A percentile compares a stretch with the other conserved stretches of the same genome.
Evolutionary conservation across 1,140 invertebrate genomes (phyloP).

Genomic region (Diuraphis noxia): DNA sequence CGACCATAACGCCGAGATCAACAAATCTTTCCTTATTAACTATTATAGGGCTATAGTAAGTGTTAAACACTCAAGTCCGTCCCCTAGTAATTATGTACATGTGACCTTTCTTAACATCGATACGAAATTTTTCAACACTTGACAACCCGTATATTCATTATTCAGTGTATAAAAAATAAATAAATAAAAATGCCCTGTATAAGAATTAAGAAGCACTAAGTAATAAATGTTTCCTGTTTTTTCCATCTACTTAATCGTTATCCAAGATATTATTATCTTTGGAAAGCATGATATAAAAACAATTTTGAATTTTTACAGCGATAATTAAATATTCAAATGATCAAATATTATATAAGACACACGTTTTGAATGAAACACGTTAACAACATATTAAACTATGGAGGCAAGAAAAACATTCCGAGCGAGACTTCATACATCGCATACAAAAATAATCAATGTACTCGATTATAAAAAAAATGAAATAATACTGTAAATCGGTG

Average conservation of each 20-base stretch:
- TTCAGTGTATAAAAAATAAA: no score
- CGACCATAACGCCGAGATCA: neutral
- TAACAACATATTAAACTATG: neutral
- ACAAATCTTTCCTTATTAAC: neutral
- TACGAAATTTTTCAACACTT: neutral
- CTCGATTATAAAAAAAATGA: no score
- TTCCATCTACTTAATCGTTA: neutral
- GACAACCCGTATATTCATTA: no score
- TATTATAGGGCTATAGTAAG: neutral
- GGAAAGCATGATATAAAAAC: neutral
- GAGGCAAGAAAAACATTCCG: neutral
- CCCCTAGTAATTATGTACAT: no score
- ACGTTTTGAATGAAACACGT: neutral
- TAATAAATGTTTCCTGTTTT: neutral
- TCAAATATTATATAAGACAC: neutral
- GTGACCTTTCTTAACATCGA: no score
- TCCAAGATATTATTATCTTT: neutral
- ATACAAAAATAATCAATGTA: neutral
- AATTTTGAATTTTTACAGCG: neutral
- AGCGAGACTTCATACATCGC: neutral
- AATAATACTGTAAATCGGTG: no score
- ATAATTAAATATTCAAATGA: neutral
- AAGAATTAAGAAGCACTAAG: neutral
- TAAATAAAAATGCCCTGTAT: neutral
- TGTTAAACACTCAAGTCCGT: no score